Evolutionary conservation across 2,797 vertebrate genomes (phyloP), one percentile per base, ranked within the genome.

Genomic region (Poeciliopsis paucimaculata): DNA sequence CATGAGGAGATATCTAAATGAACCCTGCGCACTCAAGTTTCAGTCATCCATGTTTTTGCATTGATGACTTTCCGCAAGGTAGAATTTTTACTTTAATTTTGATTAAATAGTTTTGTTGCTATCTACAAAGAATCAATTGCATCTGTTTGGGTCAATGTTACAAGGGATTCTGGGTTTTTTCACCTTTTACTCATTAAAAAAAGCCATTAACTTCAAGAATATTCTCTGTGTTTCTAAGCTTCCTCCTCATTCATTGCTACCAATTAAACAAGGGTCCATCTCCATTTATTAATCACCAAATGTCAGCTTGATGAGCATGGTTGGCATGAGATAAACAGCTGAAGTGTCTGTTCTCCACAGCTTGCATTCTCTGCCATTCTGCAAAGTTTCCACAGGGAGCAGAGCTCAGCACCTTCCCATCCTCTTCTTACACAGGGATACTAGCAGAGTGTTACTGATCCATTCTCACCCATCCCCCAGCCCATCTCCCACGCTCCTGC

Each of bases 271-370:
- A 87, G 64, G 46, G 80, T 34, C 77, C 23, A 47, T 88, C 57
- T 73, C 43, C 83, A 78, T 87, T 55, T 71, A 53, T 85, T 84
- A 79, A 80, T 77, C 71, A 77, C 79, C 84, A 77, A 90, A 92
- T 79, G 85, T 82, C 84, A 84, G 73, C 85, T 90, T 85, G 89
- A 93, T 91, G 85, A 90, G 90, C 88, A 86, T 89, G 90, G 90
- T 88, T 89, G 75, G 80, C 85, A 83, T 80, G 84, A 90, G 88
- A 93, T 91, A 84, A 93, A 89, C 87, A 93, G 86, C 80, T 75
- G 89, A 94, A 92, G 88, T 89, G 84, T 91, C 85, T 83, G 85
- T 90, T 91, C 86, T 88, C 88, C 87, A 91, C 86, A 23, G 81
- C 90, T 87, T 79, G 77, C 81, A 81, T 83, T 87, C 78, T 87